A percentile compares a stretch with the other conserved stretches of the same genome.
These are phyloP conservation scores for Clusia tigrina DNA, from an alignment of 2,888 invertebrate species.

Conservation along the genomic window DNA sequence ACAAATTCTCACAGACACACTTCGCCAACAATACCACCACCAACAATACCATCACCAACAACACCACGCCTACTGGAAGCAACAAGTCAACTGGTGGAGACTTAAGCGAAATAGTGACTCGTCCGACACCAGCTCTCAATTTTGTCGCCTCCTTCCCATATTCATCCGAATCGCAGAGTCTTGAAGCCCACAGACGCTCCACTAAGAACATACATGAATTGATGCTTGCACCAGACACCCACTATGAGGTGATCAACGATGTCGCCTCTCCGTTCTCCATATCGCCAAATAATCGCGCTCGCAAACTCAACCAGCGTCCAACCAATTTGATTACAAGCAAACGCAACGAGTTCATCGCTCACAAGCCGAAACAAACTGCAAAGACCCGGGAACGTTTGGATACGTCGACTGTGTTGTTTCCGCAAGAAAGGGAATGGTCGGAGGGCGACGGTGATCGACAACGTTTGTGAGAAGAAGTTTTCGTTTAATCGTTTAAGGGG, in stretches of 20 bases:
- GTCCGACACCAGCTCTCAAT: conserved; percentile 45
- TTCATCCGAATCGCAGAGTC: conserved; percentile 63
- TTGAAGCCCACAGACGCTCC: conserved; percentile 63
- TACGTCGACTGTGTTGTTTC: background rate
- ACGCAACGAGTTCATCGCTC: background rate
- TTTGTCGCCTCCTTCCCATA: conserved; percentile 62
- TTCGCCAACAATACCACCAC: conserved; percentile 43
- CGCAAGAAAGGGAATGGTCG: conserved; percentile 49
- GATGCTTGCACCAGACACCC: conserved; percentile 68
- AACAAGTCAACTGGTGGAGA: background rate
- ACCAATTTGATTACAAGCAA: conserved; percentile 22
- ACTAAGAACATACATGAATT: conserved; percentile 60
- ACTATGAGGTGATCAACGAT: conserved; percentile 68
- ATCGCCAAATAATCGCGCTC: conserved; percentile 19
- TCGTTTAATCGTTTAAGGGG: too few species aligned
- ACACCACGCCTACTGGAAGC: background rate
- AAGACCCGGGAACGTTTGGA: conserved; percentile 50
- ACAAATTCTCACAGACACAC: conserved; percentile 44
- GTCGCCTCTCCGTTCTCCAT: conserved; percentile 30
- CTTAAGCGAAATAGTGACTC: background rate
- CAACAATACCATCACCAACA: background rate
- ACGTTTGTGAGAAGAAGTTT: conserved; percentile 64
- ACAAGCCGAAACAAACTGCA: conserved; percentile 30
- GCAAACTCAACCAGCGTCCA: conserved; percentile 39
- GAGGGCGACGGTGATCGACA: conserved; percentile 51